Evolutionary conservation across 2,113 vertebrate species (phyloP), one percentile per base, ranked within the genome.

Genomic region (Vulpes lagopus): DNA sequence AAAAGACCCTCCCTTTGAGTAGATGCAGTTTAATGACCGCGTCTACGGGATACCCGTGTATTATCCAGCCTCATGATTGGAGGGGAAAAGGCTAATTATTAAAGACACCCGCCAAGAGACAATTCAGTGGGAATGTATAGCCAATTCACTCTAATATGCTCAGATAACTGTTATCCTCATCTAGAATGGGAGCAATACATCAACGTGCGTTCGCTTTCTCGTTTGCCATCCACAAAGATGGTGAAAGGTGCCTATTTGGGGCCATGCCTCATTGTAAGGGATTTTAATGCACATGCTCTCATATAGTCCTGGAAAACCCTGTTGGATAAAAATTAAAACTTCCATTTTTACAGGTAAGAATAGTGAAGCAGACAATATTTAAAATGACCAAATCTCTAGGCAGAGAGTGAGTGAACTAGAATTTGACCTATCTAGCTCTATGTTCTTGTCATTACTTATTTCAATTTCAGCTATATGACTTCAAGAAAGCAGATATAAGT

Each of bases 361-460:
- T 59, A 86, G 51, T 65, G 30, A 93, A 43, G 67, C 35, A 90
- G 53, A 59, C 16, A 89, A n/a, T 94, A 74, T 85, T 76, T 92
- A 93, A 93, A 88, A 16, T 74, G 53, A 9, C 12, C 20, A 87
- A n/a, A 15, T 95, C 91, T 96, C 57, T 80, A 59, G 8, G 15
- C 3, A 81, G 64, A 76, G 2, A 92, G 30, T 64, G 32, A 82
- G 38, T 84, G 23, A 98, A 95, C 23, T 80, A 80, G 76, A 78
- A 91, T 88, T 55, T 94, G 53, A 81, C 43, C 57, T 9, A n/a
- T 74, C 25, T 85, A 25, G 78, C n/a, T 94, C 23, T 64, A 11
- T 76, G 25, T 9, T 95, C 35, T 55, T 94, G 80, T 67, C 27
- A 96, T 87, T 79, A 87, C n/a, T 49, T 74, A 83, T 94, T 97